These are phyloP conservation scores for Holothuria glaberrima DNA, from an alignment of 35 echinoderm and acorn worm genomes.

Conservation along the genomic window DNA sequence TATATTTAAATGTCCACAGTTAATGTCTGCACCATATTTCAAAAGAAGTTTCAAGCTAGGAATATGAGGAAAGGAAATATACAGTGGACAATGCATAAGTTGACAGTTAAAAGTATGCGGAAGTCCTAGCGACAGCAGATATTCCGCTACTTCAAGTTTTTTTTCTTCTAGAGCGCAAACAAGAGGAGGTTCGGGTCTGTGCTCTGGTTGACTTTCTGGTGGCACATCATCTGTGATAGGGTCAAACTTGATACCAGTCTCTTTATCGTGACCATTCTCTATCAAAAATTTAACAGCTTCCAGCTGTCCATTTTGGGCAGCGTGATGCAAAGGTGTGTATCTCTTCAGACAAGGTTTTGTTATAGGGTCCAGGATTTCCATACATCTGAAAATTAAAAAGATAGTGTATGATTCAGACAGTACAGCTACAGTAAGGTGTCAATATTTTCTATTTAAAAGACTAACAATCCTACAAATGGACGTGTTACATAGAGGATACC, in stretches of 20 bases:
- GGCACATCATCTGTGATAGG: background rate
- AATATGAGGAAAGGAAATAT: constrained; percentile 55
- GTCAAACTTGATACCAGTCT: constrained; percentile 18
- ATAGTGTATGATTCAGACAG: too few relatives aligned
- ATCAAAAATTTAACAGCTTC: constrained; percentile 51
- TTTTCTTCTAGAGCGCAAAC: constrained; percentile 32
- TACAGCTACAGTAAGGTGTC: too few relatives aligned
- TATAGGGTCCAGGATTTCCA: constrained; percentile 38
- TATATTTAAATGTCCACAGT: constrained; percentile 40
- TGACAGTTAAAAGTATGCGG: constrained; percentile 3
- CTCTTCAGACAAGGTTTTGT: constrained; percentile 51
- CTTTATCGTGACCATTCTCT: constrained; percentile 24
- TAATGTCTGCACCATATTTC: constrained; percentile 30
- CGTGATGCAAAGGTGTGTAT: constrained; percentile 46
- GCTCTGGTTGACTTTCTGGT: background rate
- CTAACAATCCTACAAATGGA: too few relatives aligned
- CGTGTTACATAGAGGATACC: too few relatives aligned
- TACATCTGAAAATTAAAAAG: constrained; percentile 34
- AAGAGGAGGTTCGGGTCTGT: constrained; percentile 30
- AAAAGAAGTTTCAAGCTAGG: constrained; percentile 32
- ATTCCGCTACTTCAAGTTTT: constrained; percentile 11
- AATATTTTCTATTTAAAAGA: too few relatives aligned
- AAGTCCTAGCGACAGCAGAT: constrained; percentile 8
- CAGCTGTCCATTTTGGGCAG: constrained; percentile 49
- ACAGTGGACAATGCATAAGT: constrained; percentile 34